phyloP scores from a whole-genome alignment of 2,888 invertebrate species.

The Amiota mariae region DNA sequence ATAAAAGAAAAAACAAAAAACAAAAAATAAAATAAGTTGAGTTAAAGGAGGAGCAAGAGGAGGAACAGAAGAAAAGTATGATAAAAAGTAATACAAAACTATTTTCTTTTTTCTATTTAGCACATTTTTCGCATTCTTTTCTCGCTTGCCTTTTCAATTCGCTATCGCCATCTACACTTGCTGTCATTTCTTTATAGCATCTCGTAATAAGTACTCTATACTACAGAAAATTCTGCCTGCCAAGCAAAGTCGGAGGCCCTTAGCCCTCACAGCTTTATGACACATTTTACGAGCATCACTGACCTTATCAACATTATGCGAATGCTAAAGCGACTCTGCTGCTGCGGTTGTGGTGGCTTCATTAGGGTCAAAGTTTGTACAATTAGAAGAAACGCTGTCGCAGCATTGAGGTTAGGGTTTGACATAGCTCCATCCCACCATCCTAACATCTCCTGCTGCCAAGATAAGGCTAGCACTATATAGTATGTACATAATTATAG shows the following conservation, averaged over 20 bases:
- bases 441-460: not conserved
- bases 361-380: slow-evolving; percentile 25
- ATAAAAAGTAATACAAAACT: slow-evolving; percentile 11
- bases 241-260: too few relatives aligned
- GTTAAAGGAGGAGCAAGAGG: too few relatives aligned
- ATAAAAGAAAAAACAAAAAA: too few relatives aligned
- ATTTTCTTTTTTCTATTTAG: slow-evolving; percentile 24
- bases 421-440: not conserved
- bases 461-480: too few relatives aligned
- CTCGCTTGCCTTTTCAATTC: slow-evolving; percentile 30
- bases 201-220: not conserved
- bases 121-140: slow-evolving; percentile 24
- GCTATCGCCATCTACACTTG: slow-evolving; percentile 35
- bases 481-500: too few relatives aligned
- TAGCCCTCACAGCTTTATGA: not conserved
- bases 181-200: slow-evolving; percentile 7
- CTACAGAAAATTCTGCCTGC: too few relatives aligned
- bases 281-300: slow-evolving; percentile 22
- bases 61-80: not conserved
- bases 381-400: slow-evolving; percentile 1
- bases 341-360: not conserved
- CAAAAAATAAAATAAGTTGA: too few relatives aligned
- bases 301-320: slow-evolving; percentile 8
- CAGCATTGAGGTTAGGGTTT: not conserved
- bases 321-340: not conserved